Base-by-base conservation (phyloP, 1,140 invertebrate genomes). In the Drosophila aff. region DNA sequence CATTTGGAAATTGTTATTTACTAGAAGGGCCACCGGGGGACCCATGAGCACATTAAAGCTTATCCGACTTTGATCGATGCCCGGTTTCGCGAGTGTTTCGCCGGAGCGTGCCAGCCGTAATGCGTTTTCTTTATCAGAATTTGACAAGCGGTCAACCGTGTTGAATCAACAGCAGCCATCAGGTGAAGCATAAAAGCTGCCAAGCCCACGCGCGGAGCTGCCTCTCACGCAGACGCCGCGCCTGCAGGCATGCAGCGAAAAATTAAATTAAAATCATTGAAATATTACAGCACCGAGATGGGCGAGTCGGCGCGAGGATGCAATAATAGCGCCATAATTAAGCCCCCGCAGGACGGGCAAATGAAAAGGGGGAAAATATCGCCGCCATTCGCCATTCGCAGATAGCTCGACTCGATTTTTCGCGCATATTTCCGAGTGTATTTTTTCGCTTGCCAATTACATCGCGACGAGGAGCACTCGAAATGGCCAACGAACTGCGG, bases 231-330 rank as follows among this genome's bases (percentile, higher is more conserved):
- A 23, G 2, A 23, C 23, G 33, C n/a, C 18, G 53, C 33, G 38
- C 73, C 66, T 40, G 57, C 38, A 69, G 76, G 49, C 78, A 64
- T 75, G 66, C 67, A 66, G 46, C 60, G 71, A 59, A 64, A 85
- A 90, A 91, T 90, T 86, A 91, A 90, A 90, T 90, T 90, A 85
- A 90, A 85, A 86, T 91, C 86, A 90, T 91, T 85, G 83, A 85
- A 90, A 90, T 90, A 90, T 90, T 66, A 28, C 50, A 13, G 50
- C n/a, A 11, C 9, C 28, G 49, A 47, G 58, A 41, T 38, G n/a
- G 21, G 55, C 28, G 18, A 21, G 55, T 16, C n/a, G 15, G 49
- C 36, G 58, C 46, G 41, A 18, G 49, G 63, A 33, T 62, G 65
- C 76, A 79, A 82, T 86, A 87, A 86, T 85, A 82, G 83, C 72